Evolutionary conservation across 2,888 invertebrate genomes (phyloP).

Genomic region (Polia nebulosa): DNA sequence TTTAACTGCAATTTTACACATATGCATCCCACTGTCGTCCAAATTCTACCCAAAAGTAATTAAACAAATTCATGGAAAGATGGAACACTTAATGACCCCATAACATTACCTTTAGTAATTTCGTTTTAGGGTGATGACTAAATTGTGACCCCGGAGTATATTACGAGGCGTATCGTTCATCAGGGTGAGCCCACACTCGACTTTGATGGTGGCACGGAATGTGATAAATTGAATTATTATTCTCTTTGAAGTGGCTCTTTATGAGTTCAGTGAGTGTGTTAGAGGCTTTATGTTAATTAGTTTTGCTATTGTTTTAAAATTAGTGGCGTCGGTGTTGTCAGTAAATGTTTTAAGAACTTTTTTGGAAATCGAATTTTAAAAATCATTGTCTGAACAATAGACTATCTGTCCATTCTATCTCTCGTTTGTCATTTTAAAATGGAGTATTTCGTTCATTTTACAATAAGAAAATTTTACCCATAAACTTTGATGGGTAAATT

Average conservation of each 20-base stretch:
- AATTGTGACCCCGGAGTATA: constrained; percentile 56
- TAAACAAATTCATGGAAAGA: constrained; percentile 47
- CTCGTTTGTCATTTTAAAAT: neutral
- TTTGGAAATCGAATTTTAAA: neutral
- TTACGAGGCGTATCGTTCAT: constrained; percentile 34
- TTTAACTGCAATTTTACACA: too few relatives aligned
- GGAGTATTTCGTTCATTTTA: too few relatives aligned
- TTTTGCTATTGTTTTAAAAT: constrained; percentile 44
- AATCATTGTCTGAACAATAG: neutral
- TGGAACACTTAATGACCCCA: constrained; percentile 38
- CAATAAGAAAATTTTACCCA: too few relatives aligned
- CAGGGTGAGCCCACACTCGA: constrained; percentile 50
- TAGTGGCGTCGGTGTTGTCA: neutral
- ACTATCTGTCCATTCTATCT: too few relatives aligned
- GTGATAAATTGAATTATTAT: constrained; percentile 65
- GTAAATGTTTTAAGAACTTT: neutral
- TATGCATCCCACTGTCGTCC: neutral
- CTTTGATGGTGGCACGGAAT: constrained; percentile 46
- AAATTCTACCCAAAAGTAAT: constrained; percentile 38
- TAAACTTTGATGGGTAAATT: too few relatives aligned
- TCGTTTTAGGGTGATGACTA: constrained; percentile 62
- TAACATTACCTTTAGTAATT: constrained; percentile 60
- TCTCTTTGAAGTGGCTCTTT: constrained; percentile 53
- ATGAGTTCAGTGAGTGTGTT: constrained; percentile 41
- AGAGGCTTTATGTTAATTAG: constrained; percentile 42